Evolutionary conservation across 2,888 invertebrate species (phyloP).

Genomic region (Pimpla rufipes): DNA sequence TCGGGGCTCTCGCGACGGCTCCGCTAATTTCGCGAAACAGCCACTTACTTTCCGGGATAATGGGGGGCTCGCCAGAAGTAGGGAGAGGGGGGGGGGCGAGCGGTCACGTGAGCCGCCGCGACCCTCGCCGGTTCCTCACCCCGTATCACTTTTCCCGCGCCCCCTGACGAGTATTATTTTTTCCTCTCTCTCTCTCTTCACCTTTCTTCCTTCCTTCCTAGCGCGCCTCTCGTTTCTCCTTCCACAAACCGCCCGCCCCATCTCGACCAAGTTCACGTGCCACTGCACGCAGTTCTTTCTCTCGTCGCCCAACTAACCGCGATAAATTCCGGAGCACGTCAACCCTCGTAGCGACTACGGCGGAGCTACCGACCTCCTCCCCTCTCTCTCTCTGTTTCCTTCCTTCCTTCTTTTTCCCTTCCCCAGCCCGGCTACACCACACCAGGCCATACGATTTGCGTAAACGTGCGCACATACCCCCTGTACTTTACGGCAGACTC

Average conservation of each 20-base stretch:
- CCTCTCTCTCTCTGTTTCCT: too few relatives aligned
- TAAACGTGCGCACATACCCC: constrained; percentile 72
- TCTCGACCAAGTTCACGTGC: constrained; percentile 34
- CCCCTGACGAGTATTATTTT: constrained; percentile 39
- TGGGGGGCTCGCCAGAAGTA: constrained; percentile 49
- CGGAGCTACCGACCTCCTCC: not conserved
- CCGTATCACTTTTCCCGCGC: constrained; percentile 51
- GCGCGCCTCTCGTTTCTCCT: not conserved
- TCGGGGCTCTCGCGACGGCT: constrained; percentile 38
- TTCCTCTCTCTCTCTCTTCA: not conserved
- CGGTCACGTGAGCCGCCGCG: constrained; percentile 68
- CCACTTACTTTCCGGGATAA: constrained; percentile 65
- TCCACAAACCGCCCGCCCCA: too few relatives aligned
- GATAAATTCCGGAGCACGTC: constrained; percentile 67
- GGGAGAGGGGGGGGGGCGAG: constrained; percentile 35
- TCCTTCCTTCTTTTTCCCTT: too few relatives aligned
- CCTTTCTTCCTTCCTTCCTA: not conserved
- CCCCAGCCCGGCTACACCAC: constrained; percentile 22
- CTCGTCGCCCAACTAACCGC: constrained; percentile 62
- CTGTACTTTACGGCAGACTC: constrained; percentile 47
- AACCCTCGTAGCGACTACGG: constrained; percentile 34
- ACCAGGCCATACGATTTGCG: constrained; percentile 76
- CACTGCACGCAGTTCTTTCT: constrained; percentile 35
- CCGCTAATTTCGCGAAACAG: constrained; percentile 64
- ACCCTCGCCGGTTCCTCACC: constrained; percentile 30